Evolutionary conservation across 1,140 invertebrate genomes (phyloP), one percentile per base, ranked within the genome.

Genomic region (Stenopsyche tienmushanensis): DNA sequence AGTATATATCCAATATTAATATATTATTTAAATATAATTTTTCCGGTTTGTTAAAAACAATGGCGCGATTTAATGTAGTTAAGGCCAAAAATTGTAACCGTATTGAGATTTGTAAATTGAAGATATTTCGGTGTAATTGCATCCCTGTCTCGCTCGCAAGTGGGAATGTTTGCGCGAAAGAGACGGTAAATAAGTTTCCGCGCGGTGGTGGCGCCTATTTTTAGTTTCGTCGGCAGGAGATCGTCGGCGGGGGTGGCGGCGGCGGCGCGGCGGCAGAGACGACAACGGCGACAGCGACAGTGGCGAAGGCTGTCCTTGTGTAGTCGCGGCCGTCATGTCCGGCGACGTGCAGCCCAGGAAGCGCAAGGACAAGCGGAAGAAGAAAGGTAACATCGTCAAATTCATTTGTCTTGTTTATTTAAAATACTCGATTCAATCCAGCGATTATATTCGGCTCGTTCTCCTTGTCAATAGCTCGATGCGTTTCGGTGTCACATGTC

Each of bases 311-410:
- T n/a, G n/a, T n/a, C n/a, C n/a, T n/a, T n/a, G n/a, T n/a, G 17
- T 20, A 17, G 45, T 5, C 50, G 50, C 3, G 10, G 26, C n/a
- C 21, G 68, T 47, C 64, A 88, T 89, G 87, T 88, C 86, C 70
- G 86, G 86, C 70, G 86, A 89, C 74, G 84, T 85, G 62, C 87
- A 88, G 74, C 84, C 87, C 59, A 84, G 85, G 69, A 88, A 87
- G 75, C 82, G 87, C 69, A 88, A 86, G 77, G 86, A 88, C 71
- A 88, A 87, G 72, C 83, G 83, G 73, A 83, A 82, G 72, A 88
- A 85, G 79, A 88, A 86, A 83, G 87, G 88, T 89, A 81, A 29
- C n/a, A n/a, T n/a, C n/a, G n/a, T n/a, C 10, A 13, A 7, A 5
- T 8, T 7, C 13, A 17, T 53, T 24, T n/a, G n/a, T n/a, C n/a